Conservation (phyloP, 2,888 invertebrate species). For the Pandemis heparana region DNA sequence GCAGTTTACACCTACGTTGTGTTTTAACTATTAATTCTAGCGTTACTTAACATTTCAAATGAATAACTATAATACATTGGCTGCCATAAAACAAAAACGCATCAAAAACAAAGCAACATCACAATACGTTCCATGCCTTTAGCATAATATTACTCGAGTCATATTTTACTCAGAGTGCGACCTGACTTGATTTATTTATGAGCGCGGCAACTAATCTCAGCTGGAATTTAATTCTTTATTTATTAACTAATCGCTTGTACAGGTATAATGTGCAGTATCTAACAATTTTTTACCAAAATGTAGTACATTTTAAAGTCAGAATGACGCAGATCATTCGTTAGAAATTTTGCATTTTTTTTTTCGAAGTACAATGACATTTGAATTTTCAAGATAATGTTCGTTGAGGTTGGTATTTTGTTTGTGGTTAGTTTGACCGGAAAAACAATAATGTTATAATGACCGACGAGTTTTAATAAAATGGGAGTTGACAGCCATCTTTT, state of each 20-base stretch:
- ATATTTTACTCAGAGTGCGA: slow-evolving; percentile 75
- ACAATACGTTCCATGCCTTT: slow-evolving; percentile 57
- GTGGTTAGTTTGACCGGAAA: neutral
- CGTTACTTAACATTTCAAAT: slow-evolving; percentile 2
- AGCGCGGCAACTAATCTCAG: slow-evolving; percentile 78
- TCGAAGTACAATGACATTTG: neutral
- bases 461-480: neutral
- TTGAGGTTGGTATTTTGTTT: slow-evolving; percentile 12
- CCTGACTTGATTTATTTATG: slow-evolving; percentile 81
- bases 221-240: slow-evolving; percentile 82
- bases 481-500: neutral
- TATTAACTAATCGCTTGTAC: slow-evolving; percentile 65
- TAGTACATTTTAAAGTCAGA: neutral
- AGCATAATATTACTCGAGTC: slow-evolving; percentile 82
- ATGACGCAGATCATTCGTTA: neutral
- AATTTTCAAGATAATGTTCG: neutral
- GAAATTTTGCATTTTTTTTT: neutral
- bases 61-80: neutral
- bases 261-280: slow-evolving; percentile 13
- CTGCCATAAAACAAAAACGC: slow-evolving; percentile 33
- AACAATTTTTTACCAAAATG: neutral
- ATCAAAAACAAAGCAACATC: slow-evolving; percentile 31
- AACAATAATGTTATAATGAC: slow-evolving; percentile 3
- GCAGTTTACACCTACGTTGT: no score
- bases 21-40: neutral